These are phyloP conservation scores for Apoda limacodes DNA, from an alignment of 2,888 invertebrate genomes.

Conservation along the genomic window DNA sequence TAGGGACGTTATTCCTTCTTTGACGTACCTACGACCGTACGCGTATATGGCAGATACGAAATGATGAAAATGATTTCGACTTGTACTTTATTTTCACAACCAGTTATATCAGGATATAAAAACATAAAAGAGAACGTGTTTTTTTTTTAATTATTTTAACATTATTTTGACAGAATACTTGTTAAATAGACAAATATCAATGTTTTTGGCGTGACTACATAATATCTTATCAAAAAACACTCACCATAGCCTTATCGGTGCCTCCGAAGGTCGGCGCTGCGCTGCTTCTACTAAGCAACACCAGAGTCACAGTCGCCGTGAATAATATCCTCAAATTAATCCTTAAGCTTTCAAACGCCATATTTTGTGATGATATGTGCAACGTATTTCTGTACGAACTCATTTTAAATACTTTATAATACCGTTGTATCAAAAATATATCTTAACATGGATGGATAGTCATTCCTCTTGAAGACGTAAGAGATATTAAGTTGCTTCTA, in stretches of 20 bases:
- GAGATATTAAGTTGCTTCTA: slow-evolving; percentile 27
- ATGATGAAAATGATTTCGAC: too few species aligned
- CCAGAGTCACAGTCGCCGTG: slow-evolving; percentile 36
- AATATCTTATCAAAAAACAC: too few species aligned
- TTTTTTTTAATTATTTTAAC: too few species aligned
- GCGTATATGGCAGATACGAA: too few species aligned
- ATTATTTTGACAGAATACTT: too few species aligned
- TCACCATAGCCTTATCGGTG: slow-evolving; percentile 59
- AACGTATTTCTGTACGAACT: slow-evolving; percentile 33
- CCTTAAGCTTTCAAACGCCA: slow-evolving; percentile 43
- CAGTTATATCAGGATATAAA: too few species aligned
- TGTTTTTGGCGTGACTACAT: background rate
- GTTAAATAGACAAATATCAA: too few species aligned
- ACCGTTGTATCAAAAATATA: slow-evolving; percentile 32
- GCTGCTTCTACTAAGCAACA: slow-evolving; percentile 43
- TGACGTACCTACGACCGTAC: too few species aligned
- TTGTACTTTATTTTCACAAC: too few species aligned
- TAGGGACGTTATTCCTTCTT: too few species aligned
- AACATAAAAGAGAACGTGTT: too few species aligned
- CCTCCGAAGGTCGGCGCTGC: slow-evolving; percentile 54
- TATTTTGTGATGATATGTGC: slow-evolving; percentile 32
- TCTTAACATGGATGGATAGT: slow-evolving; percentile 29
- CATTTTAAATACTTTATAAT: slow-evolving; percentile 40
- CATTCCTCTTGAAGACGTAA: slow-evolving; percentile 23
- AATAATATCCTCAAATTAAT: slow-evolving; percentile 47